phyloP scores from a whole-genome alignment of 2,888 invertebrate species.

The Odontothrips loti region DNA sequence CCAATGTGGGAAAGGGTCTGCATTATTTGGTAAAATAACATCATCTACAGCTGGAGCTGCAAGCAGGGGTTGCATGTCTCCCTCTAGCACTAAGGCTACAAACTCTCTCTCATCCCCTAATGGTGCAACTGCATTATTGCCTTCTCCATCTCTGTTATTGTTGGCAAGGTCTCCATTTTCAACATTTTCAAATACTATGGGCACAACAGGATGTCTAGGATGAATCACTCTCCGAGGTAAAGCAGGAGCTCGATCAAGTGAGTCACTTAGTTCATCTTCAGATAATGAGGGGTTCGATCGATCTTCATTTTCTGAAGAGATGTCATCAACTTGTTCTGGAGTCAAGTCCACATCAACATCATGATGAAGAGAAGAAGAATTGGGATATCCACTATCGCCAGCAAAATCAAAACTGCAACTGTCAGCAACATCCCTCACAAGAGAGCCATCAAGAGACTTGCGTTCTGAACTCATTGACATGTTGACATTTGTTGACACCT shows the following conservation, averaged over 20 bases:
- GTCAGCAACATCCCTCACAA: slow-evolving; percentile 11
- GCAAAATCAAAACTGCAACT: slow-evolving; percentile 36
- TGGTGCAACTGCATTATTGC: slow-evolving; percentile 46
- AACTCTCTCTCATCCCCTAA: background rate
- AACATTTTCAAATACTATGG: slow-evolving; percentile 42
- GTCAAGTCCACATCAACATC: slow-evolving; percentile 40
- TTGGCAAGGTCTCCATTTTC: slow-evolving; percentile 54
- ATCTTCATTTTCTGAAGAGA: slow-evolving; percentile 39
- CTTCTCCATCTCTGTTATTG: slow-evolving; percentile 52
- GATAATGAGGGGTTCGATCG: slow-evolving; percentile 31
- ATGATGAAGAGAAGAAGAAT: slow-evolving; percentile 36
- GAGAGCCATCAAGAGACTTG: slow-evolving; percentile 29
- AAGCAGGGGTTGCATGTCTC: background rate
- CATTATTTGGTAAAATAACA: background rate
- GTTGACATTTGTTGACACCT: background rate
- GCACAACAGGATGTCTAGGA: slow-evolving; percentile 28
- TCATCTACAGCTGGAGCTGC: background rate
- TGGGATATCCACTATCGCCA: slow-evolving; percentile 39
- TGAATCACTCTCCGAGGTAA: background rate
- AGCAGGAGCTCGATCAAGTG: background rate
- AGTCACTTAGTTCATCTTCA: slow-evolving; percentile 34
- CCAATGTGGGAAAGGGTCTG: background rate
- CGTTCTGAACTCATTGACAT: background rate
- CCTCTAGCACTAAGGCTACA: background rate
- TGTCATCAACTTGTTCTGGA: slow-evolving; percentile 41